phyloP scores from a whole-genome alignment of 2,113 vertebrate genomes.

The Neogale vison region DNA sequence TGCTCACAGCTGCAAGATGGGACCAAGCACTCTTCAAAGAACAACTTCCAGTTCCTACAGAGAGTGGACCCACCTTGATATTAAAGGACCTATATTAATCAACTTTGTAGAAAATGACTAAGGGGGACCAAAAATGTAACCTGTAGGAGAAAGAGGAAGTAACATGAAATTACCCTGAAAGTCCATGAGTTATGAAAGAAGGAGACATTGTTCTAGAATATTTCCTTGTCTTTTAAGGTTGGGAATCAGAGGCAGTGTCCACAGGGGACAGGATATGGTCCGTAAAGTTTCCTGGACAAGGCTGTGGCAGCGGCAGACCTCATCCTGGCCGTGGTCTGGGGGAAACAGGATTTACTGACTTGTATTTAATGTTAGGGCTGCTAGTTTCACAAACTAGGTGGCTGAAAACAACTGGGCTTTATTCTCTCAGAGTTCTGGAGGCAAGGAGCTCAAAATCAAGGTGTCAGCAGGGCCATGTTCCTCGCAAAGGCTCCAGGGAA shows the following conservation, averaged over 20 bases:
- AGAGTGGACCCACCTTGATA: background rate
- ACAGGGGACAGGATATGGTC: too few species aligned
- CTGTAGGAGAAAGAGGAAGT: background rate
- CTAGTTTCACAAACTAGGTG: background rate
- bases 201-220: background rate
- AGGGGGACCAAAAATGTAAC: background rate
- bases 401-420: background rate
- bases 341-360: background rate
- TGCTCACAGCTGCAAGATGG: background rate
- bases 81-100: background rate
- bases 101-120: background rate
- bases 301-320: background rate
- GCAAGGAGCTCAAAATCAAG: too few species aligned
- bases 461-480: accelerated
- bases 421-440: background rate
- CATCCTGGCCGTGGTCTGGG: accelerated
- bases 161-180: background rate
- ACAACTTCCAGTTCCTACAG: background rate
- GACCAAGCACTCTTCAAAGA: background rate
- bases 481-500: background rate
- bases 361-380: background rate
- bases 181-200: background rate
- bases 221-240: background rate
- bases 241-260: background rate
- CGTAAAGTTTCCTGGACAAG: too few species aligned